Conservation (phyloP, 2,113 vertebrate genomes). For the Mungos mungo region DNA sequence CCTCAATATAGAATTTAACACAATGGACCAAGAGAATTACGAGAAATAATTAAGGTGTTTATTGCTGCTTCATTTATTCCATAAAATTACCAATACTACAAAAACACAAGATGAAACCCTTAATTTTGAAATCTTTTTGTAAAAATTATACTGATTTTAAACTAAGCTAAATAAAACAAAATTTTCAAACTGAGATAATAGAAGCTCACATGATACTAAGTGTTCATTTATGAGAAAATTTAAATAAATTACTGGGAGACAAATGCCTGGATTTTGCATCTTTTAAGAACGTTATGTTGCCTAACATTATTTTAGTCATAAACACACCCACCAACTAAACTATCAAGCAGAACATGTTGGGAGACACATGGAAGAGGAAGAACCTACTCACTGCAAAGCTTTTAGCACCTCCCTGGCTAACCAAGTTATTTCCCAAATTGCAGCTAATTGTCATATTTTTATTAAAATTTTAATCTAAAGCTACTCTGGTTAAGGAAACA, state of each 20-base stretch:
- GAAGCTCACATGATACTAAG: slow-evolving; percentile 5
- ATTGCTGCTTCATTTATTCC: neutral
- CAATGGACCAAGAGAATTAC: neutral
- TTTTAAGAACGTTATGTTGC: slow-evolving; percentile 35
- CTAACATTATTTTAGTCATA: slow-evolving; percentile 43
- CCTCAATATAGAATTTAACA: neutral
- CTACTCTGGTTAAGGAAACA: slow-evolving; percentile 5
- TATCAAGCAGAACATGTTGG: neutral
- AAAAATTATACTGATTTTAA: slow-evolving; percentile 49
- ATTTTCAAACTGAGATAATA: slow-evolving; percentile 2
- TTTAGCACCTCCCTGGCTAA: slow-evolving; percentile 6
- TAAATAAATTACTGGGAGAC: slow-evolving; percentile 24
- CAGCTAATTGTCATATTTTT: neutral
- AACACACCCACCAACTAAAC: slow-evolving; percentile 39
- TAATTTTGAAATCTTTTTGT: slow-evolving; percentile 20
- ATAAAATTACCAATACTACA: neutral
- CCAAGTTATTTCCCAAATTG: slow-evolving; percentile 40
- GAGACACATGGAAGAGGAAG: slow-evolving; percentile 1
- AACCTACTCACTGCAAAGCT: neutral
- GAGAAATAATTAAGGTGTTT: neutral
- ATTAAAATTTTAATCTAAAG: slow-evolving; percentile 50
- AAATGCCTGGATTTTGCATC: neutral
- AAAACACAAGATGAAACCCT: slow-evolving; percentile 38
- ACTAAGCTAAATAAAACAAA: slow-evolving; percentile 30
- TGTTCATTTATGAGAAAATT: neutral